Evolutionary conservation across 2,888 invertebrate species (phyloP), one percentile per base, ranked within the genome.

Genomic region (Rhimphoctona megacephalus): DNA sequence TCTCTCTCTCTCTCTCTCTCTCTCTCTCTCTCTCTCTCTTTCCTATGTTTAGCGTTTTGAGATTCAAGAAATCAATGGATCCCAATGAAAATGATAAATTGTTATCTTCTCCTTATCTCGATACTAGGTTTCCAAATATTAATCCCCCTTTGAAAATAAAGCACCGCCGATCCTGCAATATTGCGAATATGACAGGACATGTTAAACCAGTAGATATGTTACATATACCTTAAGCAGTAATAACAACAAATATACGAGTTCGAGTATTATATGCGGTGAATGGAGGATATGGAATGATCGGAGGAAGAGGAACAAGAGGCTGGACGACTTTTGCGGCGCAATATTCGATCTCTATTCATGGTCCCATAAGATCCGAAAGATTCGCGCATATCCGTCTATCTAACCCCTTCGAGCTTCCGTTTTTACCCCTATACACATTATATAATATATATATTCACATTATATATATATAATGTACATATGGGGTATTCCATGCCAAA

Each of bases 291-390:
- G 46, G 72, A 49, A 54, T 66, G 46, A 69, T 61, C 25, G 11
- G 22, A 52, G 87, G 14, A 5, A 57, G 73, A 83, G 85, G 83
- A 87, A 83, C 82, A 87, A 88, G 87, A 87, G 88, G 84, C 88
- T 76, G 84, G 89, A 90, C 85, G 88, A 87, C 87, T 89, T 87
- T 88, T 80, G 36, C 43, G 79, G 77, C 76, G 80, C 86, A 83
- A 86, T 86, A 86, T 86, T 80, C 86, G 77, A 81, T 83, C 77
- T 83, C 73, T 77, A 43, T 66, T 67, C 76, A 70, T 43, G 54
- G 43, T 69, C 36, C 43, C 39, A 70, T 76, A 77, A 83, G 76
- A 76, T 76, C 72, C 72, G 33, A 52, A 64, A 76, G 82, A 74
- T 69, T 61, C 67, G 43, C 57, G 43, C 74, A 69, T 76, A 82